A percentile compares a stretch with the other conserved stretches of the same genome.
Evolutionary conservation across 2,888 invertebrate genomes (phyloP).

Genomic region (Seira musarum): DNA sequence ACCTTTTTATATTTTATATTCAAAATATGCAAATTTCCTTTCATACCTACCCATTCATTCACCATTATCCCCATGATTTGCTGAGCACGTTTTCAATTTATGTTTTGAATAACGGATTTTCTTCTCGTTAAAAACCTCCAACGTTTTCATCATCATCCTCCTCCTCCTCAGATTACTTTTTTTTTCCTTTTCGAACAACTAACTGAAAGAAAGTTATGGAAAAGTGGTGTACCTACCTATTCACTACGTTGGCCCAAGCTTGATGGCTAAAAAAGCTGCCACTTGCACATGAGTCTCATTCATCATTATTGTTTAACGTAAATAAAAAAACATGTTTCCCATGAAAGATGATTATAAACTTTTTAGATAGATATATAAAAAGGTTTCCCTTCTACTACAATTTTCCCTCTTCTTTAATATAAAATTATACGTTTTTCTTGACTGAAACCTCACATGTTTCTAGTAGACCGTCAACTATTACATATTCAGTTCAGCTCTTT

Average conservation of each 20-base stretch:
- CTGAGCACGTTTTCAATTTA: neutral
- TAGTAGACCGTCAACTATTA: no score
- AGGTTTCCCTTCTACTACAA: no score
- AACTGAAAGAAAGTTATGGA: neutral
- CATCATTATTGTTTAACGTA: conserved; percentile 29
- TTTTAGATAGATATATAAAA: no score
- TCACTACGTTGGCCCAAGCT: neutral
- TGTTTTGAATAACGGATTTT: conserved; percentile 22
- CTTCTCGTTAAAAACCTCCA: neutral
- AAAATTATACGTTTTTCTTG: no score
- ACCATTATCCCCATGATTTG: neutral
- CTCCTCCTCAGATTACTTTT: conserved; percentile 13
- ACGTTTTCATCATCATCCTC: neutral
- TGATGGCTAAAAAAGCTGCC: conserved; percentile 42
- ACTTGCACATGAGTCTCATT: conserved; percentile 44
- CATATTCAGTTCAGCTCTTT: neutral
- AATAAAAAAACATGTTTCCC: no score
- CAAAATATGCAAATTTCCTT: neutral
- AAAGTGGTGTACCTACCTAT: no score
- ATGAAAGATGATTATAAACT: no score
- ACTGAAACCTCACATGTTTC: no score
- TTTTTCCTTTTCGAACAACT: conserved; percentile 18
- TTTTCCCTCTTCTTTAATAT: no score
- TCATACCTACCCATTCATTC: no score
- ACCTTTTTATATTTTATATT: neutral